These are phyloP conservation scores for Drosophila nr. medialis DNA, from an alignment of 2,888 invertebrate genomes.

Conservation along the genomic window DNA sequence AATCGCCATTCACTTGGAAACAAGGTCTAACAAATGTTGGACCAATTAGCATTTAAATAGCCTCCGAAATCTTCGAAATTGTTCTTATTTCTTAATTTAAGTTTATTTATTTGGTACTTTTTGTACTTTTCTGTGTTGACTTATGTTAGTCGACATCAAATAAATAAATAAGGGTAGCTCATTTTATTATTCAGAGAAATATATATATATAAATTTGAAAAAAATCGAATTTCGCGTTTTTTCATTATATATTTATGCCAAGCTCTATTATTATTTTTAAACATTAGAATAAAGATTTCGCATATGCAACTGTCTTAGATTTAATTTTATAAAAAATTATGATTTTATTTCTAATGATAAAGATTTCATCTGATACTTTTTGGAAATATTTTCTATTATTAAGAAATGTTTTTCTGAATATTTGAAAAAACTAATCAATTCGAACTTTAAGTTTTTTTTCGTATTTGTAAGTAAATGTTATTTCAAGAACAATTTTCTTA, in stretches of 20 bases:
- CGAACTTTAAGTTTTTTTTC: no score
- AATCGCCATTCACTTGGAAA: background rate
- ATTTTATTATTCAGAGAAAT: background rate
- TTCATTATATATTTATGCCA: no score
- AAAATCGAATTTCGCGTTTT: background rate
- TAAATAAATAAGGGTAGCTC: no score
- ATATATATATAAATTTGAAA: no score
- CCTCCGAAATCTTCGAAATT: background rate
- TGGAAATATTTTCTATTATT: no score
- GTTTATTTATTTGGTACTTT: background rate
- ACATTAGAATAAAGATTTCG: background rate
- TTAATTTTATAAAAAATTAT: background rate
- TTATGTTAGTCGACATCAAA: background rate
- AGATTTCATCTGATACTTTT: background rate
- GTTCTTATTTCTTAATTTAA: background rate
- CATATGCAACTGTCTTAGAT: background rate
- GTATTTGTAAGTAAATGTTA: no score
- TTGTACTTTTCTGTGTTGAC: background rate
- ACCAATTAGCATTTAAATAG: no score
- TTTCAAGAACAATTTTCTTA: rapidly evolving
- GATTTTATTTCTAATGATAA: background rate
- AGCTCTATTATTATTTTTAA: background rate
- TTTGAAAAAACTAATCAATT: background rate
- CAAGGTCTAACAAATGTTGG: background rate
- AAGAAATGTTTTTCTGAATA: background rate